A percentile compares a stretch with the other conserved stretches of the same genome.
Conservation (phyloP, 2,888 invertebrate genomes). For the Drosophila ezoana region DNA sequence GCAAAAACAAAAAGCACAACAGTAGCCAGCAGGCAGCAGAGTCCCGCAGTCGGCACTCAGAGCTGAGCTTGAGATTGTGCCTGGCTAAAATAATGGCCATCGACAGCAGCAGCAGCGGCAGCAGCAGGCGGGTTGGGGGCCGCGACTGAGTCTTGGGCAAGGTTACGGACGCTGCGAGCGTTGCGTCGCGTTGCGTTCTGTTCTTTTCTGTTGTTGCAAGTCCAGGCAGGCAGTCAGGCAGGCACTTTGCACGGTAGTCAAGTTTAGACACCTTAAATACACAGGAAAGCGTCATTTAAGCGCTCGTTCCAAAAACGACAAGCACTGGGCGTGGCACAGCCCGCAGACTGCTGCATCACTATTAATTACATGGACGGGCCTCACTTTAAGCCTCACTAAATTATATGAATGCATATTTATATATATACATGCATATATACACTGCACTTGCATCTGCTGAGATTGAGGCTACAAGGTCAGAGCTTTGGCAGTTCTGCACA, state of each 20-base stretch:
- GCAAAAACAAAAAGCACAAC: conserved; percentile 76
- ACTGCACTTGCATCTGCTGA: conserved; percentile 31
- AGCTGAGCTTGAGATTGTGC: conserved; percentile 17
- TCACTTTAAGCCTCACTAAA: conserved; percentile 55
- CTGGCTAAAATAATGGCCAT: conserved; percentile 73
- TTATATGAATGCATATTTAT: conserved; percentile 30
- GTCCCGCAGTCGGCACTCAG: conserved; percentile 15
- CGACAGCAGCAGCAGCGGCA: conserved; percentile 61
- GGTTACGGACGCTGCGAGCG: conserved; percentile 64
- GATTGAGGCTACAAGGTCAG: conserved; percentile 70
- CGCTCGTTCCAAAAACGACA: conserved; percentile 73
- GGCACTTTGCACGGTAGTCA: conserved; percentile 68
- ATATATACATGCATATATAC: conserved; percentile 2
- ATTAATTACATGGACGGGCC: conserved; percentile 69
- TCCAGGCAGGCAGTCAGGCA: background rate
- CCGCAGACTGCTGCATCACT: conserved; percentile 29
- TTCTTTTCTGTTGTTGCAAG: conserved; percentile 4
- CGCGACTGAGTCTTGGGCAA: conserved; percentile 67
- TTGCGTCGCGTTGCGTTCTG: conserved; percentile 12
- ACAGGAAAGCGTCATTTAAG: conserved; percentile 80
- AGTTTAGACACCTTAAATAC: conserved; percentile 81
- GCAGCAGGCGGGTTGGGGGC: conserved; percentile 7
- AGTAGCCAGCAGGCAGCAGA: conserved; percentile 37
- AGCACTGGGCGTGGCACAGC: conserved; percentile 67
- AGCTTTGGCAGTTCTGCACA: conserved; percentile 22